Evolutionary conservation across 2,888 invertebrate genomes (phyloP).

Genomic region (Nowickia ferox): DNA sequence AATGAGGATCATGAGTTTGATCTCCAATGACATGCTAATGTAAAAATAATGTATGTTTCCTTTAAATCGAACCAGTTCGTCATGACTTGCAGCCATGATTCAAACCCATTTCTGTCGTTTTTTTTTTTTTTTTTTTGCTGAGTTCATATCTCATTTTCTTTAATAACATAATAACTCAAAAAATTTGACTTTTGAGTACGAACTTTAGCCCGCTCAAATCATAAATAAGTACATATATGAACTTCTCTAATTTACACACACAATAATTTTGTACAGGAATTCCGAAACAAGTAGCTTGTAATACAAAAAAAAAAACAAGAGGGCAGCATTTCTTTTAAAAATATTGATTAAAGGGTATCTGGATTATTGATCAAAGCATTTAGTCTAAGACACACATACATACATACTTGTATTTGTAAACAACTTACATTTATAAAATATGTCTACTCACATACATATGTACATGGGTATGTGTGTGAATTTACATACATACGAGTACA

Average conservation of each 20-base stretch:
- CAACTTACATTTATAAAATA: not conserved
- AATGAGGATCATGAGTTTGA: no score
- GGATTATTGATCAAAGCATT: slow-evolving; percentile 60
- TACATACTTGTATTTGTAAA: slow-evolving; percentile 30
- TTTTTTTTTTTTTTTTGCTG: not conserved
- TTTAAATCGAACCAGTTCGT: no score
- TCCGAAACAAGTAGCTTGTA: slow-evolving; percentile 39
- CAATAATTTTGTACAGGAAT: slow-evolving; percentile 14
- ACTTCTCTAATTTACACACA: slow-evolving; percentile 3
- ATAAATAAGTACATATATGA: not conserved
- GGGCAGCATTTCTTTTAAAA: slow-evolving; percentile 43
- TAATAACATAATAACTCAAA: no score
- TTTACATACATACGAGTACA: not conserved
- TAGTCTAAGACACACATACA: slow-evolving; percentile 58
- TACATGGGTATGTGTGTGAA: no score
- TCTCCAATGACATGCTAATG: no score
- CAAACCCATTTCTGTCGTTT: not conserved
- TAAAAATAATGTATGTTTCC: no score
- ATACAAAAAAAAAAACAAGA: slow-evolving; percentile 42
- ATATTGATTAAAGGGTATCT: slow-evolving; percentile 50
- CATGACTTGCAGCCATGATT: no score
- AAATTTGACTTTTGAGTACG: no score
- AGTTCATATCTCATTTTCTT: no score
- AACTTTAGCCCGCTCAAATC: no score
- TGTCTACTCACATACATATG: not conserved